A percentile compares a stretch with the other conserved stretches of the same genome.
These are phyloP conservation scores for Drosophila mimica DNA, from an alignment of 2,888 invertebrate genomes.

Conservation along the genomic window DNA sequence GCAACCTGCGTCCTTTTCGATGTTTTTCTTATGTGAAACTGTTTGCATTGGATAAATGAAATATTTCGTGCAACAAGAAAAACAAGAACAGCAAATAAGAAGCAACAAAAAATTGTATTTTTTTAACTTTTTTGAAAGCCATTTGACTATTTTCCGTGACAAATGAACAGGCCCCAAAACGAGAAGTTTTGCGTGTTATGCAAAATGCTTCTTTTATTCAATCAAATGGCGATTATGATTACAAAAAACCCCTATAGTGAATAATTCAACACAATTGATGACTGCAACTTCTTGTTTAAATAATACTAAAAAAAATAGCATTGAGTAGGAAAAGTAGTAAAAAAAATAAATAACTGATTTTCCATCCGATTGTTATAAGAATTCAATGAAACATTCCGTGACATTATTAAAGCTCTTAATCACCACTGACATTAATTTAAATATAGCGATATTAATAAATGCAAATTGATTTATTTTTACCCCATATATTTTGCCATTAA, in stretches of 20 bases:
- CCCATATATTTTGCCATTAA: conserved; percentile 3
- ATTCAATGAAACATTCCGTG: neutral
- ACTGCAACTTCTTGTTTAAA: too few species aligned
- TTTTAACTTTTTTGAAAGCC: conserved; percentile 54
- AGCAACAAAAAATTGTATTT: conserved; percentile 55
- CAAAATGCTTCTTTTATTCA: conserved; percentile 20
- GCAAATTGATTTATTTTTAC: neutral
- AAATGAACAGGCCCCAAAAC: conserved; percentile 7
- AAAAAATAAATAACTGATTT: too few species aligned
- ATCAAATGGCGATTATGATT: neutral
- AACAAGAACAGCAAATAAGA: conserved; percentile 5
- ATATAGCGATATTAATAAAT: neutral
- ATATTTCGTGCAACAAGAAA: conserved; percentile 57
- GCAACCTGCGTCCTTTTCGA: conserved; percentile 34
- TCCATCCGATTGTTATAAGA: neutral
- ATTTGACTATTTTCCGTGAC: conserved; percentile 54
- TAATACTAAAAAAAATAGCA: too few species aligned
- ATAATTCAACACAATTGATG: too few species aligned
- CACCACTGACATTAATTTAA: neutral
- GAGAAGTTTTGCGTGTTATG: neutral
- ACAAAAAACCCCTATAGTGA: too few species aligned
- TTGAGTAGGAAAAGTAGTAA: too few species aligned
- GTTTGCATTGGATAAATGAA: conserved; percentile 59
- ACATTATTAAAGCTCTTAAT: neutral
- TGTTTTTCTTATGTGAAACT: conserved; percentile 47